Evolutionary conservation across 2,888 invertebrate species (phyloP), one percentile per base, ranked within the genome.

Genomic region (Cataglyphis albicans): DNA sequence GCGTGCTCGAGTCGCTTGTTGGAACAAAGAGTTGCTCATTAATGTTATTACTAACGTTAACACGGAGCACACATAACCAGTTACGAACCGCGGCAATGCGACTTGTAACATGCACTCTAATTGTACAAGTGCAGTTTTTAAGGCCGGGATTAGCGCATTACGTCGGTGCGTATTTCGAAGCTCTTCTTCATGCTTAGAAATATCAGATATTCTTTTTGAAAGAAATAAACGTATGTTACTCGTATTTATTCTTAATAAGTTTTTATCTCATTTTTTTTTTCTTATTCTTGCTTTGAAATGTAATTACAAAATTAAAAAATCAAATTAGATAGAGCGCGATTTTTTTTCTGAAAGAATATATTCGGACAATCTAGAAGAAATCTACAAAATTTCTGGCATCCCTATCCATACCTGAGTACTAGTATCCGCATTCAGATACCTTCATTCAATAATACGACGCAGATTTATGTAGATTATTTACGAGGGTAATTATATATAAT

Each of bases 41-140:
- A 75, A 65, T 59, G 61, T 67, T 82, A 82, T 82, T 67, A 82
- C 59, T 82, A 52, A 57, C 67, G 76, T 82, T 82, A 82, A 70
- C 57, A 67, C 67, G 61, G 65, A 57, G 64, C 75, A 21, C 55
- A 32, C 57, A 48, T 68, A 57, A 41, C 57, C 65, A 55, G 76
- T 68, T 76, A 76, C 52, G 52, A 67, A 55, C 35, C 68, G 48
- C 35, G 38, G 64, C 48, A 75, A 64, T 70, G 78, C 78, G 78
- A 57, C 68, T 59, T 67, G 68, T 68, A 57, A 41, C 76, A 41
- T 59, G 44, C 78, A 59, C 44, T 59, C 72, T 72, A 80, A 80
- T 80, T 80, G 72, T 44, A 59, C 59, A 44, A 70, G 72, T 72
- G 72, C 72, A 44, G 70, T 59, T 44, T 80, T 70, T 59, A 59